phyloP scores from a whole-genome alignment of 1,140 invertebrate genomes.

The Drosophila sechellia region DNA sequence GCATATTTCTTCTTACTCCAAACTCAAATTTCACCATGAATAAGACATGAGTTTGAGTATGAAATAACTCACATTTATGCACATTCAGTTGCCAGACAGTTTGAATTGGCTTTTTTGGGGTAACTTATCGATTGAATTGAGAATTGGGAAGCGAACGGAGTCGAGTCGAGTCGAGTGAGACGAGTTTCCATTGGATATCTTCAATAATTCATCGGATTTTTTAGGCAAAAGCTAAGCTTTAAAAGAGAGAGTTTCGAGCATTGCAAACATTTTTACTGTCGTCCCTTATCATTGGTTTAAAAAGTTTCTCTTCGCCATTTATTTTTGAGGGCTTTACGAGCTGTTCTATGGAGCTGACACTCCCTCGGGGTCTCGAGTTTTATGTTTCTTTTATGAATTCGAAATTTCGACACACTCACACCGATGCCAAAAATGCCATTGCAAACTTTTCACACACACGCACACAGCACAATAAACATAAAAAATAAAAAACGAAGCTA shows the following conservation, averaged over 20 bases:
- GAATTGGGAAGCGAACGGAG: not conserved
- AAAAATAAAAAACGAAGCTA: slow-evolving; percentile 18
- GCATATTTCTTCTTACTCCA: slow-evolving; percentile 24
- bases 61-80: slow-evolving; percentile 30
- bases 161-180: too few relatives aligned
- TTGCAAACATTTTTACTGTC: not conserved
- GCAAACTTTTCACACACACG: slow-evolving; percentile 22
- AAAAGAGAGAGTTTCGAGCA: not conserved
- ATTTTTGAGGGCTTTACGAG: slow-evolving; percentile 10
- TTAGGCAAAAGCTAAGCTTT: not conserved
- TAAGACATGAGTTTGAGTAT: slow-evolving; percentile 24
- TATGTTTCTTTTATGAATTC: slow-evolving; percentile 25
- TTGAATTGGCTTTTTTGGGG: slow-evolving; percentile 27
- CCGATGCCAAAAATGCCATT: slow-evolving; percentile 12
- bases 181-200: not conserved
- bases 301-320: not conserved
- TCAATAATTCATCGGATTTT: slow-evolving; percentile 25
- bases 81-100: slow-evolving; percentile 13
- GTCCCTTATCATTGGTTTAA: slow-evolving; percentile 1
- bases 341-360: slow-evolving; percentile 1
- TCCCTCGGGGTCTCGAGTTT: slow-evolving; percentile 21
- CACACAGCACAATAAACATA: slow-evolving; percentile 22
- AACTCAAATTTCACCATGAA: slow-evolving; percentile 34
- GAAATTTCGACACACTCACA: slow-evolving; percentile 1
- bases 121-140: slow-evolving; percentile 27